These are phyloP conservation scores for Gnathonemus longibarbis DNA, from an alignment of 2,113 vertebrate genomes.

Conservation along the genomic window DNA sequence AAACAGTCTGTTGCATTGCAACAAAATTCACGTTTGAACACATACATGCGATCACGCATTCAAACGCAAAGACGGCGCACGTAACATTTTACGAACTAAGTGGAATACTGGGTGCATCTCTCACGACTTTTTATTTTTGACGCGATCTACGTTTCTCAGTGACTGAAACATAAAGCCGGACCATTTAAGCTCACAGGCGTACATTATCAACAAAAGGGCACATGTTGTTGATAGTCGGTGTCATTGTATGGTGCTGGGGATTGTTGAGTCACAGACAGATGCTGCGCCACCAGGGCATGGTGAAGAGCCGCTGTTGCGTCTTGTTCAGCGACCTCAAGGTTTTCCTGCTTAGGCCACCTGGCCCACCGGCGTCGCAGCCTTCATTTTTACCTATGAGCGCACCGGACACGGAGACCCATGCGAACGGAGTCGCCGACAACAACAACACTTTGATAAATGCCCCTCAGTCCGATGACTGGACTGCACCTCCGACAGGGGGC, in stretches of 20 bases:
- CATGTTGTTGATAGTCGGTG: constrained; percentile 59
- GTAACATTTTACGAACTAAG: not conserved
- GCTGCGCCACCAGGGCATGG: constrained; percentile 82
- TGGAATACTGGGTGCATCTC: not conserved
- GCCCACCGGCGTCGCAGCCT: constrained; percentile 62
- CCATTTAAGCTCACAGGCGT: not conserved
- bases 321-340: constrained; percentile 94
- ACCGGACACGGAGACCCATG: constrained; percentile 50
- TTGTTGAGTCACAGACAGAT: constrained; percentile 68
- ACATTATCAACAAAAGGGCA: constrained; percentile 35
- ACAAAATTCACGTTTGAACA: not conserved
- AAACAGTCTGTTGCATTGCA: not conserved
- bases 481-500: constrained; percentile 48
- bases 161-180: constrained; percentile 4
- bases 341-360: constrained; percentile 83
- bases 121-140: not conserved
- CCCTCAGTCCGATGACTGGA: constrained; percentile 59
- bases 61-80: not conserved
- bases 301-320: constrained; percentile 95
- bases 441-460: constrained; percentile 67
- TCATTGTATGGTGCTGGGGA: constrained; percentile 62
- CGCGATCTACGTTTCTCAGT: not conserved
- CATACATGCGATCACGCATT: not conserved
- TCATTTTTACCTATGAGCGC: constrained; percentile 74
- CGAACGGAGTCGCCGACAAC: constrained; percentile 60